Percentiles rank a stretch among this genome's conserved stretches.
Conservation (phyloP, 2,888 invertebrate genomes). For the Caenorhabditis wallacei region DNA sequence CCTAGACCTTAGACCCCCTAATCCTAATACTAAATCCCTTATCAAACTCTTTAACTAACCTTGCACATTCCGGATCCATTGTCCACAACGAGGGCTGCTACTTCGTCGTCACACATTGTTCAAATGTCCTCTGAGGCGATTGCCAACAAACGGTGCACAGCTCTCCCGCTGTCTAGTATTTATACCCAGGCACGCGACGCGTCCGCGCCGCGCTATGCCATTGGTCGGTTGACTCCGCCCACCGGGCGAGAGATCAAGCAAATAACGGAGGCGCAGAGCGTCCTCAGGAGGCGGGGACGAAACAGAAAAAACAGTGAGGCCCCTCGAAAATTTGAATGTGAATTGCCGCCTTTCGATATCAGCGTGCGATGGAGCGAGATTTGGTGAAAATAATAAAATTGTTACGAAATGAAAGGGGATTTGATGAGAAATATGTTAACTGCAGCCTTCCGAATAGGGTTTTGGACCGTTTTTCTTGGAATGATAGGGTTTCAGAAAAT, state of each 20-base stretch:
- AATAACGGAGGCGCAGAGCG: slow-evolving; percentile 25
- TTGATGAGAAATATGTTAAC: not conserved
- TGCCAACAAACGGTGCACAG: slow-evolving; percentile 51
- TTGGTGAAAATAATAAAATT: not conserved
- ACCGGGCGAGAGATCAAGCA: slow-evolving; percentile 46
- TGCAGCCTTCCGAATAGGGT: not conserved
- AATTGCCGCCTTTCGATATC: not conserved
- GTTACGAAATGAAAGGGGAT: slow-evolving; percentile 8
- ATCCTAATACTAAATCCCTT: not conserved
- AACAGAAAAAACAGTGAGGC: slow-evolving; percentile 32
- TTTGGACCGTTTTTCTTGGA: no score
- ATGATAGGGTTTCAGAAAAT: no score
- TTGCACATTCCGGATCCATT: slow-evolving; percentile 86
- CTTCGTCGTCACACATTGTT: slow-evolving; percentile 77
- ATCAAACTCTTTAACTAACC: slow-evolving; percentile 57
- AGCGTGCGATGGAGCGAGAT: slow-evolving; percentile 1
- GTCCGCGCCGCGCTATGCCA: slow-evolving; percentile 62
- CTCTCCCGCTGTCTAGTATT: slow-evolving; percentile 30
- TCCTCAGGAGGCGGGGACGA: slow-evolving; percentile 28
- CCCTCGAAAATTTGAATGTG: slow-evolving; percentile 27
- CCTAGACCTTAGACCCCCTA: not conserved
- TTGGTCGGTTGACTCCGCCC: slow-evolving; percentile 66
- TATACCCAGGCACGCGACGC: slow-evolving; percentile 68
- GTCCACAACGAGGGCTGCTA: slow-evolving; percentile 78
- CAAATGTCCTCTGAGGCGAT: slow-evolving; percentile 31